Evolutionary conservation across 2,113 vertebrate genomes (phyloP).

Genomic region (Tragelaphus imberbis): DNA sequence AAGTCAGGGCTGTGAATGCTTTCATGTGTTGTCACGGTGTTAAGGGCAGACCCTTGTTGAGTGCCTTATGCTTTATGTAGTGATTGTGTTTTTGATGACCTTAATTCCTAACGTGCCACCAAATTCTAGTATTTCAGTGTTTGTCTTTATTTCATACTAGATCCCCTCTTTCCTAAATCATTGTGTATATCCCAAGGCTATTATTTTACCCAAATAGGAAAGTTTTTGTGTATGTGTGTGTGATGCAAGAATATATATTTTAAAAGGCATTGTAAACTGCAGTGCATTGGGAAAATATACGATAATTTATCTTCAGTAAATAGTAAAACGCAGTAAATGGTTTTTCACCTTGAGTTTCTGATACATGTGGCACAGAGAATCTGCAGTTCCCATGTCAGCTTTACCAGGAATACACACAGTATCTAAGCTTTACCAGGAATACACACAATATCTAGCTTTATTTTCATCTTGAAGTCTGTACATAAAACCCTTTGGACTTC

Average conservation of each 20-base stretch:
- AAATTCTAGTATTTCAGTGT: background rate
- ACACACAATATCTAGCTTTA: constrained; percentile 91
- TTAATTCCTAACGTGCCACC: background rate
- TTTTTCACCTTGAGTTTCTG: constrained; percentile 92
- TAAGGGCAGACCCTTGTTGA: background rate
- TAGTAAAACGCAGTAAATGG: constrained; percentile 33
- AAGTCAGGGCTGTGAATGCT: background rate
- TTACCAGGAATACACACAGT: constrained; percentile 81
- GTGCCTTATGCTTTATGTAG: background rate
- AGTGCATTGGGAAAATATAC: background rate
- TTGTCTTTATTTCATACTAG: background rate
- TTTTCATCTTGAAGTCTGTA: constrained; percentile 80
- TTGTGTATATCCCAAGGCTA: background rate
- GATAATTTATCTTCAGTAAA: background rate
- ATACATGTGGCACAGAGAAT: constrained; percentile 92
- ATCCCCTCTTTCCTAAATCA: background rate
- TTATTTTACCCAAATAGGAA: background rate
- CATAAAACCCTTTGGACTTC: constrained; percentile 94
- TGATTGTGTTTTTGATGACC: background rate
- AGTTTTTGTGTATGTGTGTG: background rate
- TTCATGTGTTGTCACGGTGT: background rate
- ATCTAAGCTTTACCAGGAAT: constrained; percentile 69
- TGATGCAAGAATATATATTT: background rate
- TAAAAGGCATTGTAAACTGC: background rate
- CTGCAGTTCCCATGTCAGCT: constrained; percentile 94